phyloP scores from a whole-genome alignment of 2,888 invertebrate species.

The Epiblema foenella region DNA sequence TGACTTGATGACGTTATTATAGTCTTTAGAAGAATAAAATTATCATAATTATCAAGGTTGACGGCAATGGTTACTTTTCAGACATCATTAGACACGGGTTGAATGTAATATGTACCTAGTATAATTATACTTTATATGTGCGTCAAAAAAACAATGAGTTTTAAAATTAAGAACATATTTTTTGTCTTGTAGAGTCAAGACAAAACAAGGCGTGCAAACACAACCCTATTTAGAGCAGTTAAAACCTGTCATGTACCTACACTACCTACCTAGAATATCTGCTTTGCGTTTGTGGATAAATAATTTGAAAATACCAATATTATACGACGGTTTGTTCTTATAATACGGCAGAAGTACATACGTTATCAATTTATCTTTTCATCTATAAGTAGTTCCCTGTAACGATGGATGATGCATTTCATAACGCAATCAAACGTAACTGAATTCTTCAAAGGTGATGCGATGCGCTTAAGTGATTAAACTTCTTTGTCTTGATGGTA shows the following conservation, averaged over 20 bases:
- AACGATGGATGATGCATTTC: constrained; percentile 18
- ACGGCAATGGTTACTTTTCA: constrained; percentile 27
- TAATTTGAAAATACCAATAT: no score
- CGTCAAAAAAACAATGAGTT: no score
- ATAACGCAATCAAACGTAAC: constrained; percentile 9
- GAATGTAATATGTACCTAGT: neutral
- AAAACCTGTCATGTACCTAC: no score
- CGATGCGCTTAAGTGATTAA: constrained; percentile 12
- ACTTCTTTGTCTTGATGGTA: constrained; percentile 23
- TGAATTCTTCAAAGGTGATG: constrained; percentile 21
- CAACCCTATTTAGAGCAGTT: no score
- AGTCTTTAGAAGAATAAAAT: constrained; percentile 21
- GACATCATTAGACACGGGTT: constrained; percentile 20
- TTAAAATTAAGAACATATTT: no score
- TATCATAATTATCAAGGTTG: constrained; percentile 32
- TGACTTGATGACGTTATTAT: constrained; percentile 23
- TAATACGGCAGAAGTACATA: neutral
- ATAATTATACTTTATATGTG: no score
- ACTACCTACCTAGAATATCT: no score
- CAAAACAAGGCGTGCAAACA: no score
- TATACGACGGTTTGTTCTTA: no score
- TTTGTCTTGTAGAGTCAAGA: no score
- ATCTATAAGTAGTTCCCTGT: constrained; percentile 17
- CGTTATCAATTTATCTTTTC: constrained; percentile 3
- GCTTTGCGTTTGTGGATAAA: no score